A percentile compares a stretch with the other conserved stretches of the same genome.
phyloP scores from a whole-genome alignment of 2,797 vertebrate species.

The Sternotherus odoratus region DNA sequence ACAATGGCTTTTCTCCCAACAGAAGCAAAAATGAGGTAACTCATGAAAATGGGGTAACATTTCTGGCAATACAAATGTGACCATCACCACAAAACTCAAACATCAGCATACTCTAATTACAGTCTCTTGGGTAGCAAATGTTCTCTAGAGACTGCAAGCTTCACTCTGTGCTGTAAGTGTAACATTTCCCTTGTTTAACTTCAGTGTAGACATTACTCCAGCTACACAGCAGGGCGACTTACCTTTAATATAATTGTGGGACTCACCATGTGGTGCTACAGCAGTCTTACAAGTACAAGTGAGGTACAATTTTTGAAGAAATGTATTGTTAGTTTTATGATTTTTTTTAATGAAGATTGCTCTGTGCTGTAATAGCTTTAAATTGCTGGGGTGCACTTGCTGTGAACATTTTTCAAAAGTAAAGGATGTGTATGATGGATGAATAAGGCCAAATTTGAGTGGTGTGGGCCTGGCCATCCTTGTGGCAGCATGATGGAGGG shows the following conservation, averaged over 20 bases:
- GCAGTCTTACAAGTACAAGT: neutral
- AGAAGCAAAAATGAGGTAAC: neutral
- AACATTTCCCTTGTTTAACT: neutral
- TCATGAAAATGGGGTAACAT: neutral
- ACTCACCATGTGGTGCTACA: neutral
- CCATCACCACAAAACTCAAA: neutral
- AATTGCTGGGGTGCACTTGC: neutral
- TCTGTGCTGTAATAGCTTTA: neutral
- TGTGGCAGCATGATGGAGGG: neutral
- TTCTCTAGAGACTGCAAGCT: neutral
- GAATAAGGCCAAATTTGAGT: neutral
- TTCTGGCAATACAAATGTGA: neutral
- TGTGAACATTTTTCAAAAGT: neutral
- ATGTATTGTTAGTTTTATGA: neutral
- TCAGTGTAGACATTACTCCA: neutral
- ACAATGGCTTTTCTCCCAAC: neutral
- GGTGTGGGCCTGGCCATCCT: neutral
- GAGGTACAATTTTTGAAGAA: neutral
- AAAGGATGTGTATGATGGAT: neutral
- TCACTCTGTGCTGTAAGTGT: neutral
- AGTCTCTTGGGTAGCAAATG: neutral
- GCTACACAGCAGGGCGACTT: neutral
- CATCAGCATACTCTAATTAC: neutral
- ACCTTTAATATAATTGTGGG: neutral
- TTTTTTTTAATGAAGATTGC: neutral